Evolutionary conservation across 1,140 invertebrate genomes (phyloP).

Genomic region (Subanguina moxae): DNA sequence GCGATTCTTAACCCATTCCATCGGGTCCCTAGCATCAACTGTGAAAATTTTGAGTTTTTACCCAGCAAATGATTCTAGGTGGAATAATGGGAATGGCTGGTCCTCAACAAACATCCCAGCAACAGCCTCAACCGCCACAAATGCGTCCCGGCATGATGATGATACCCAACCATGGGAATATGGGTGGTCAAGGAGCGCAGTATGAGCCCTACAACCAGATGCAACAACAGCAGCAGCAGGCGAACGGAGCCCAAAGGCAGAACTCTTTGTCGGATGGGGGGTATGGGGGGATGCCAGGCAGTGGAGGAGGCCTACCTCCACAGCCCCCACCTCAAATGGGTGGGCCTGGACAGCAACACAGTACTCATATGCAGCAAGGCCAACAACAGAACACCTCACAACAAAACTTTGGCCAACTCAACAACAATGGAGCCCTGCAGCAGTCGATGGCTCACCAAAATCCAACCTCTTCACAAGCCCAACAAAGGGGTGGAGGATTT

Average conservation of each 20-base stretch:
- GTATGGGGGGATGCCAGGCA: too few relatives aligned
- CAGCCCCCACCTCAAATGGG: too few relatives aligned
- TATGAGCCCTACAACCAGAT: not conserved
- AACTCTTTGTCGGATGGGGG: not conserved
- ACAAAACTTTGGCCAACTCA: not conserved
- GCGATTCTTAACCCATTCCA: too few relatives aligned
- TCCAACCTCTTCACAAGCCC: not conserved
- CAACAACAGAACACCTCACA: slow-evolving; percentile 3
- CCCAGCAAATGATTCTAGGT: not conserved
- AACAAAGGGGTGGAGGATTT: slow-evolving; percentile 1
- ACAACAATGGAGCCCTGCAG: not conserved
- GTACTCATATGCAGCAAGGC: not conserved
- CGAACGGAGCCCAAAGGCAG: not conserved
- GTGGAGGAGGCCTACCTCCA: too few relatives aligned
- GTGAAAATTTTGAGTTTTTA: too few relatives aligned
- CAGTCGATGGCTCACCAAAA: not conserved
- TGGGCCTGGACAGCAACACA: too few relatives aligned
- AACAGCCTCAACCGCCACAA: not conserved
- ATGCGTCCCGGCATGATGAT: slow-evolving; percentile 5
- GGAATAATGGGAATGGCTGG: not conserved
- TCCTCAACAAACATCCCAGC: too few relatives aligned
- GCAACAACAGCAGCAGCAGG: not conserved
- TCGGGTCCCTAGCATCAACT: too few relatives aligned
- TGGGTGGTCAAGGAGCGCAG: not conserved
- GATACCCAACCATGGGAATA: not conserved